phyloP scores from a whole-genome alignment of 2,113 vertebrate species.

The Calypte anna region DNA sequence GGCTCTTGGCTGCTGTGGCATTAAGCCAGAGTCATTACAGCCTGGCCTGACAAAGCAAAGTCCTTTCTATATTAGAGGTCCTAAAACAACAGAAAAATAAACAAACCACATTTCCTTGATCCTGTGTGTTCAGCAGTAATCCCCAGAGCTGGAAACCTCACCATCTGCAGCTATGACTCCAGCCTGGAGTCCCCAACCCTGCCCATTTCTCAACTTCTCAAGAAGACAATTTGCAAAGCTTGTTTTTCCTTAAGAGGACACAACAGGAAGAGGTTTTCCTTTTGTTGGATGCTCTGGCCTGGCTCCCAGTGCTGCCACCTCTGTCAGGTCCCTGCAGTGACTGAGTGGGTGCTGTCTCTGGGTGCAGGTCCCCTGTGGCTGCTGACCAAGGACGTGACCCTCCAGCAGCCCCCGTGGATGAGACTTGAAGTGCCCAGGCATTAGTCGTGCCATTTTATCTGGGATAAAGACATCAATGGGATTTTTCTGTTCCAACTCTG shows the following conservation, averaged over 20 bases:
- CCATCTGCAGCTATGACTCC: neutral
- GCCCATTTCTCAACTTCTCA: neutral
- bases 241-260: neutral
- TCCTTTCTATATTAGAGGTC: neutral
- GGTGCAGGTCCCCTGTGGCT: neutral
- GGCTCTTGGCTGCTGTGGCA: neutral
- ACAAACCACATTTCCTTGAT: neutral
- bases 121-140: neutral
- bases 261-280: neutral
- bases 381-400: neutral
- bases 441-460: rapidly evolving
- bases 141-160: neutral
- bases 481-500: neutral
- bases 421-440: neutral
- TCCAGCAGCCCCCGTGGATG: neutral
- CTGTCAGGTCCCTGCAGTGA: neutral
- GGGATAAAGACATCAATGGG: neutral
- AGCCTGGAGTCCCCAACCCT: neutral
- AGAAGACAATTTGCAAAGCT: neutral
- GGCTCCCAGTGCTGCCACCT: neutral
- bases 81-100: neutral
- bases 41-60: neutral
- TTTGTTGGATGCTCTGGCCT: neutral
- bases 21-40: neutral
- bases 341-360: rapidly evolving